Base-by-base conservation (phyloP, 2,888 invertebrate species). In the Pandemis heparana region DNA sequence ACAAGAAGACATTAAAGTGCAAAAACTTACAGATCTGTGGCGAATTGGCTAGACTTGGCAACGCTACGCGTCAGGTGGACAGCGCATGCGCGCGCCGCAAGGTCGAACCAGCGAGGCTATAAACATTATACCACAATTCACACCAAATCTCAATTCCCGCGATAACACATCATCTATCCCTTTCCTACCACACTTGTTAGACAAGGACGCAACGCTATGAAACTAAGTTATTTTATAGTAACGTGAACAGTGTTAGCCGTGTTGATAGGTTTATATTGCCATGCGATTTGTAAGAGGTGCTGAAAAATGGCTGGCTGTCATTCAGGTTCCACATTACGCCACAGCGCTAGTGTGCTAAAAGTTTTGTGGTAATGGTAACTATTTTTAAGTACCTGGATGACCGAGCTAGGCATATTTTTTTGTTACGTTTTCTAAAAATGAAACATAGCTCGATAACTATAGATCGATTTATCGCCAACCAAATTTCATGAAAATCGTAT, bases 71-170 rank as follows among this genome's bases (percentile, higher is more conserved):
- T 80, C 83, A 85, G 82, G 83, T 84, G 84, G 62, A 23, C 70
- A 70, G 84, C 91, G 89, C 89, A 87, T 87, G 90, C 89, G 89
- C 85, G 78, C 79, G 78, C 77, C 64, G 70, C 91, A 92, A 92
- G 91, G 92, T 91, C 91, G 89, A 85, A 84, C 86, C 67, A 23
- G 23, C 56, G 12, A 23, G 56, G 56, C 56, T 56, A 56, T 56
- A 56, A 56, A 56, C 56, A 56, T 56, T 56, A 56, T 56, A 56
- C 3, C 56, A 23, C 56, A 10, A 56, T 10, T 56, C 56, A 23
- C 56, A 4, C 10, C 12, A 18, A n/a, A 23, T 56, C 18, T 12
- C 23, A 23, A 23, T 8, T 12, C 56, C 5, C 56, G 23, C 56
- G 56, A 23, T 56, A 56, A 23, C 56, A n/a, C 23, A 23, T 2